phyloP scores from a whole-genome alignment of 2,797 vertebrate species.

The Delichon dasypus region DNA sequence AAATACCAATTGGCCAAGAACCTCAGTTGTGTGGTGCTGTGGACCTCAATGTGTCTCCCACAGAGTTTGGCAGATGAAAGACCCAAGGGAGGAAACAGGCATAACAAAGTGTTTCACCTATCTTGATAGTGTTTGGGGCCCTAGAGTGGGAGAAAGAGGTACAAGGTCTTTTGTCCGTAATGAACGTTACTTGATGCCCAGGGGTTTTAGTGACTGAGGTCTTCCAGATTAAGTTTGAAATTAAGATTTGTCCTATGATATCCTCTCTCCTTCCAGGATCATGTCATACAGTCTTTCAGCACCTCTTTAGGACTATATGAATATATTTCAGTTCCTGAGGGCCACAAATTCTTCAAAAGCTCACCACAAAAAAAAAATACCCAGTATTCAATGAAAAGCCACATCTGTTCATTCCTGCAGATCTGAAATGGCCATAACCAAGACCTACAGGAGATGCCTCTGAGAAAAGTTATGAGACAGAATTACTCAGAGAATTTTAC shows the following conservation, averaged over 20 bases:
- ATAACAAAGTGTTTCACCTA: neutral
- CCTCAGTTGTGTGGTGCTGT: neutral
- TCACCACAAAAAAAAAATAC: neutral
- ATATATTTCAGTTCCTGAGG: neutral
- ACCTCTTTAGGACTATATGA: neutral
- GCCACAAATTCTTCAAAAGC: neutral
- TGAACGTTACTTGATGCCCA: neutral
- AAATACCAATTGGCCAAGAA: neutral
- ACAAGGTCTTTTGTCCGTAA: neutral
- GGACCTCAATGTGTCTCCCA: neutral
- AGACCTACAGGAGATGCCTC: neutral
- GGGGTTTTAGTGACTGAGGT: rapidly evolving
- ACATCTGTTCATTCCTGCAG: neutral
- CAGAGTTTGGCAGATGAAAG: neutral
- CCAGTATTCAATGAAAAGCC: neutral
- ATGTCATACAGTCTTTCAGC: neutral
- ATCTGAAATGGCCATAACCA: neutral
- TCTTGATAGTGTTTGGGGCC: neutral
- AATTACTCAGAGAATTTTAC: neutral
- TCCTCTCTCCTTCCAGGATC: neutral
- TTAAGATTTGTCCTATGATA: neutral
- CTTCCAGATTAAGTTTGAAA: neutral
- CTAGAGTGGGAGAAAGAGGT: neutral
- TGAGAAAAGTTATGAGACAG: neutral
- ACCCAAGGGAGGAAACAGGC: neutral